Percentiles rank a stretch among this genome's conserved stretches.
phyloP scores from a whole-genome alignment of 2,113 vertebrate species.

The Zeus faber region DNA sequence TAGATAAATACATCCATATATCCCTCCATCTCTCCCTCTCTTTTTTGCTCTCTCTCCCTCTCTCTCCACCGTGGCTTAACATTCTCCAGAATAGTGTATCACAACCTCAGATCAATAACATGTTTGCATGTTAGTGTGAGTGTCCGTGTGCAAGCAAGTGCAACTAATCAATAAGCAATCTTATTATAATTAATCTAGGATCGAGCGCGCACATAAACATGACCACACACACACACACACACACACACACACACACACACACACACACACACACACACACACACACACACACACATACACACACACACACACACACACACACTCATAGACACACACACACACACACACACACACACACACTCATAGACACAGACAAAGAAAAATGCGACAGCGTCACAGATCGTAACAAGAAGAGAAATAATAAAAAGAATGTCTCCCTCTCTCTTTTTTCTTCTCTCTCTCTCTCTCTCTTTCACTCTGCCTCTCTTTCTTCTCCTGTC shows the following conservation, averaged over 20 bases:
- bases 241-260: neutral
- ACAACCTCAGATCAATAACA: neutral
- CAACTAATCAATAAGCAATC: constrained; percentile 63
- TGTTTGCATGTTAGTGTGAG: constrained; percentile 4
- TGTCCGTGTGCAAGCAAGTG: neutral
- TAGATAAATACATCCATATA: no score
- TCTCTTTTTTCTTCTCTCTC: neutral
- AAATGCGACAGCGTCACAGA: constrained; percentile 11
- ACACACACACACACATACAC: constrained; percentile 9
- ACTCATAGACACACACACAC: neutral
- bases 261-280: neutral
- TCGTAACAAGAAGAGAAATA: constrained; percentile 15
- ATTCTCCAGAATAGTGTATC: no score
- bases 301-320: no score
- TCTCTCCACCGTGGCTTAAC: no score
- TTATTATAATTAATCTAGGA: constrained; percentile 59
- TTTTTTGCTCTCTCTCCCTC: no score
- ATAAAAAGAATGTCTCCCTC: neutral
- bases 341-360: neutral
- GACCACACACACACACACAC: constrained; percentile 19
- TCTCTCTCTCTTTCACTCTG: neutral
- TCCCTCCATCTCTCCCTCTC: neutral
- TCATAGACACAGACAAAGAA: no score
- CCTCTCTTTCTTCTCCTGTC: no score
- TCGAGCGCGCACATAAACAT: constrained; percentile 9